phyloP scores from a whole-genome alignment of 2,888 invertebrate species.

The Ischnura elegans region DNA sequence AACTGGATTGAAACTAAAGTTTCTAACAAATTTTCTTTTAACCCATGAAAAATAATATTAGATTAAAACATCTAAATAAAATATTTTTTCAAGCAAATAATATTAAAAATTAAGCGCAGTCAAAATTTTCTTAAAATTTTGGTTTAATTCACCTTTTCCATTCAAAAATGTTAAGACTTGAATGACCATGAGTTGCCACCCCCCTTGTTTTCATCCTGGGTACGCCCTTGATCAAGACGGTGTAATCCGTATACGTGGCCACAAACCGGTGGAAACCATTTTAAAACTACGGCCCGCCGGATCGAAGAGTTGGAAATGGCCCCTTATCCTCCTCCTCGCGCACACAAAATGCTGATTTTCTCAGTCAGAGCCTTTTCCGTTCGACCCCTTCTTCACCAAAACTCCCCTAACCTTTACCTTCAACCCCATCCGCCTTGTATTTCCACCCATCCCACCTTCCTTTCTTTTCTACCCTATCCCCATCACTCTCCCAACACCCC shows the following conservation, averaged over 20 bases:
- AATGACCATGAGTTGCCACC: too few relatives aligned
- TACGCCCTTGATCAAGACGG: too few relatives aligned
- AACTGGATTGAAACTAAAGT: too few relatives aligned
- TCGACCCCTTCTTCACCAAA: background rate
- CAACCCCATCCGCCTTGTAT: background rate
- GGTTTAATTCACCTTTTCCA: too few relatives aligned
- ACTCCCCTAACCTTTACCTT: background rate
- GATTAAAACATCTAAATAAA: too few relatives aligned
- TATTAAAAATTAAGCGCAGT: too few relatives aligned
- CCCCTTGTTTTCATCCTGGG: too few relatives aligned
- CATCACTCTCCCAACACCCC: background rate
- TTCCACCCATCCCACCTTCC: background rate
- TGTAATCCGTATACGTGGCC: background rate
- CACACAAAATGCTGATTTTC: background rate
- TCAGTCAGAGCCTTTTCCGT: background rate
- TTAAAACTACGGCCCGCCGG: background rate
- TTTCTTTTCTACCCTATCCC: background rate
- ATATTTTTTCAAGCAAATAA: too few relatives aligned
- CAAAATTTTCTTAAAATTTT: too few relatives aligned
- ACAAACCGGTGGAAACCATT: background rate
- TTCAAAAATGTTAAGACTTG: too few relatives aligned
- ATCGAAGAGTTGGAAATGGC: background rate
- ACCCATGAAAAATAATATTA: too few relatives aligned
- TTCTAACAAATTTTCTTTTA: too few relatives aligned
- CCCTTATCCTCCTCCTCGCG: background rate